Evolutionary conservation across 2,113 vertebrate genomes (phyloP).

Genomic region (Phocoena sinus): DNA sequence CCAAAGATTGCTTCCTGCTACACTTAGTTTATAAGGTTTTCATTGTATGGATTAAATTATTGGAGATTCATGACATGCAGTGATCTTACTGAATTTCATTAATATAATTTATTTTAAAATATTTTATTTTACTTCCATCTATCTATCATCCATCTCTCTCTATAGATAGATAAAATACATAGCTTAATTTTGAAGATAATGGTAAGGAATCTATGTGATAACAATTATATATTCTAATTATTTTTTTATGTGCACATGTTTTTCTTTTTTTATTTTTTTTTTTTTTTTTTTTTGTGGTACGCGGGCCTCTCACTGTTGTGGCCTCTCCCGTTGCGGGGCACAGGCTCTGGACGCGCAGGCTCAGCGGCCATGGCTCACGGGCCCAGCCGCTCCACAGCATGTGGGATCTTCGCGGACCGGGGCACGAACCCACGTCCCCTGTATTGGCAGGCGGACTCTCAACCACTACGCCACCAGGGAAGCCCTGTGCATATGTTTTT

Average conservation of each 20-base stretch:
- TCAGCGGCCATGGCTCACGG: no score
- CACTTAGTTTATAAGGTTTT: not conserved
- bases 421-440: no score
- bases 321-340: no score
- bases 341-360: no score
- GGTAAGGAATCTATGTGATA: not conserved
- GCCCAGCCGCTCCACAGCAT: no score
- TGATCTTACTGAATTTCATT: not conserved
- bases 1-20: not conserved
- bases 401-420: no score
- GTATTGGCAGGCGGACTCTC: no score
- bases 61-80: not conserved
- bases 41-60: not conserved
- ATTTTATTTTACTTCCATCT: not conserved
- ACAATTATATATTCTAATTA: not conserved
- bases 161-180: not conserved
- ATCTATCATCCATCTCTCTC: not conserved
- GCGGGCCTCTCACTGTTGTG: no score
- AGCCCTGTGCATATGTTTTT: not conserved
- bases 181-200: not conserved
- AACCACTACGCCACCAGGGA: no score
- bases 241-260: not conserved
- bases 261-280: not conserved
- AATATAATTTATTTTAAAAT: not conserved
- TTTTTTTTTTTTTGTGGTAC: fast-evolving